These are phyloP conservation scores for Threskiornis aethiopicus DNA, from an alignment of 2,797 vertebrate genomes.

Conservation along the genomic window DNA sequence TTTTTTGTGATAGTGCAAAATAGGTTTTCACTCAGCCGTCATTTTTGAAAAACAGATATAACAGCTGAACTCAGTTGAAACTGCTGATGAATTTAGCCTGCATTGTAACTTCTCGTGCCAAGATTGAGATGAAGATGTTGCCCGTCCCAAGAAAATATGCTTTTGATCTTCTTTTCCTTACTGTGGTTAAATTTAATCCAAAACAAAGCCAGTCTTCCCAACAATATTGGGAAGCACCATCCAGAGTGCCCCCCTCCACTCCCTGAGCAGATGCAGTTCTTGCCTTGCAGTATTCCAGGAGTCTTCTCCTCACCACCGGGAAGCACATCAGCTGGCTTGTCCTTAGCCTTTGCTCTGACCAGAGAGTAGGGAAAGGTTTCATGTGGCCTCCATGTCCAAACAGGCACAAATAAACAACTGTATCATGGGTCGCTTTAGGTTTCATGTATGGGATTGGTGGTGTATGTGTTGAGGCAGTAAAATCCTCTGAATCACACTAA, in stretches of 20 bases:
- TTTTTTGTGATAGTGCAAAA: neutral
- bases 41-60: neutral
- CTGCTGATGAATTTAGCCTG: neutral
- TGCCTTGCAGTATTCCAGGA: neutral
- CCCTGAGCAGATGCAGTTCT: neutral
- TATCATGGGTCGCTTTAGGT: neutral
- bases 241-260: neutral
- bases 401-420: neutral
- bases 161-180: neutral
- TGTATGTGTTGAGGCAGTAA: neutral
- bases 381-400: neutral
- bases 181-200: neutral
- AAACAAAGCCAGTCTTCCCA: neutral
- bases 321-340: neutral
- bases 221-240: neutral
- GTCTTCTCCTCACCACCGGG: neutral
- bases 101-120: accelerated
- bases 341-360: neutral
- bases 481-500: neutral
- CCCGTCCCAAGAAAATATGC: neutral
- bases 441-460: neutral
- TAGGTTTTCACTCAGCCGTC: neutral
- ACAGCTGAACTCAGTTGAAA: neutral
- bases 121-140: neutral
- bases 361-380: neutral